Evolutionary conservation across 1,140 invertebrate species (phyloP).

Genomic region (Cephus cinctus): DNA sequence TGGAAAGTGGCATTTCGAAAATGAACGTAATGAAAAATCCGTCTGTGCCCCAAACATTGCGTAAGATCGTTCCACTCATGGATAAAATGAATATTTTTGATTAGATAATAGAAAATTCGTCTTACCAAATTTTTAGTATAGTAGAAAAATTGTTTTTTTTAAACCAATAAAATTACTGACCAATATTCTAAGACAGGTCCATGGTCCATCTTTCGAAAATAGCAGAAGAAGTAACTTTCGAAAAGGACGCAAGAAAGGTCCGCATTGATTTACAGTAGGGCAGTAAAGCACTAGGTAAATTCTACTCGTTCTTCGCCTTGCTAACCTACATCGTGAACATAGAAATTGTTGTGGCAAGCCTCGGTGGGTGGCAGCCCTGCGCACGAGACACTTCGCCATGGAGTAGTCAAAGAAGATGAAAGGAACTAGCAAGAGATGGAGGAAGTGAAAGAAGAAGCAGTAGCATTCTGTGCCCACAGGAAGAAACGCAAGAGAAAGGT

Average conservation of each 20-base stretch:
- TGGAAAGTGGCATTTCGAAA: constrained; percentile 13
- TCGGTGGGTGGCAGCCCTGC: constrained; percentile 50
- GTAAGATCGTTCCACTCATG: constrained; percentile 24
- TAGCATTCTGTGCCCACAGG: too few species aligned
- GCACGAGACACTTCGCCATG: too few species aligned
- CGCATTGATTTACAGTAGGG: constrained; percentile 48
- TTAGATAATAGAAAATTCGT: too few species aligned
- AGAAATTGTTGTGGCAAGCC: constrained; percentile 55
- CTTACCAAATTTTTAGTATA: too few species aligned
- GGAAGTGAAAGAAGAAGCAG: too few species aligned
- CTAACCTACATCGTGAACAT: constrained; percentile 54
- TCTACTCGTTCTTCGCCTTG: constrained; percentile 25
- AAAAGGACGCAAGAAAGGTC: constrained; percentile 4
- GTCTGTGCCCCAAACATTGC: constrained; percentile 7
- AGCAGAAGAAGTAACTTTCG: constrained; percentile 2
- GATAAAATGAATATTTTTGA: too few species aligned
- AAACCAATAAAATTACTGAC: too few species aligned
- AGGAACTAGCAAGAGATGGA: too few species aligned
- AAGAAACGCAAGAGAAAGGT: too few species aligned
- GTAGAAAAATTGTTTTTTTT: too few species aligned
- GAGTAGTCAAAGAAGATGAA: too few species aligned
- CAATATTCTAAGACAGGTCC: too few species aligned
- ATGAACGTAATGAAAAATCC: constrained; percentile 30
- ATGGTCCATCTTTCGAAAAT: constrained; percentile 1
- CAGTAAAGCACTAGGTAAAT: constrained; percentile 45